These are phyloP conservation scores for Anneissia japonica DNA, from an alignment of 35 echinoderm and acorn worm genomes.

Conservation along the genomic window DNA sequence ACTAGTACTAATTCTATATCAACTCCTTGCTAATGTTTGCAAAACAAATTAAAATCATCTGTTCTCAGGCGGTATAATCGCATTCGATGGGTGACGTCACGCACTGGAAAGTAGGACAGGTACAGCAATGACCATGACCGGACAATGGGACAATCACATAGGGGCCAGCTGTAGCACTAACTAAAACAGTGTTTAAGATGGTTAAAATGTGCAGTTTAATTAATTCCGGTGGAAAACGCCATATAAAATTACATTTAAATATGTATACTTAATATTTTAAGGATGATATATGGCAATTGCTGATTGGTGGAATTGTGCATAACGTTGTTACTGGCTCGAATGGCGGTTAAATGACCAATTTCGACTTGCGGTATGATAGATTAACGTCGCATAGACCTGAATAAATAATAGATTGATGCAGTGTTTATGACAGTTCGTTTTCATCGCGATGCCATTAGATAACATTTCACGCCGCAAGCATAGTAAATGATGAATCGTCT, in stretches of 20 bases:
- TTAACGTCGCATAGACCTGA: background rate
- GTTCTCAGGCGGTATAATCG: too few species aligned
- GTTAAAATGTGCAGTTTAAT: background rate
- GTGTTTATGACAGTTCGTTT: background rate
- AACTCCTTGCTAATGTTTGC: too few species aligned
- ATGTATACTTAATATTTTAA: background rate
- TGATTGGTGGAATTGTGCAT: background rate
- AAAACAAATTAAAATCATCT: too few species aligned
- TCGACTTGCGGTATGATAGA: background rate
- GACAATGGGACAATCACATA: too few species aligned
- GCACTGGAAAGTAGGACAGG: background rate
- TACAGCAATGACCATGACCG: background rate
- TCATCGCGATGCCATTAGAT: background rate
- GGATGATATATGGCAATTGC: background rate
- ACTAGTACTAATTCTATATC: too few species aligned
- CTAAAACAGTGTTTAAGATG: background rate
- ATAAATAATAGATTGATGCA: background rate
- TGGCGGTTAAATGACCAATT: background rate
- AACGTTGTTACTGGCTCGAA: background rate
- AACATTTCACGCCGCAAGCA: background rate
- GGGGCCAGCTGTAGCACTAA: background rate
- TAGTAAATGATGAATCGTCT: background rate
- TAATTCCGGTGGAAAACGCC: background rate
- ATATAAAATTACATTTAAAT: background rate
- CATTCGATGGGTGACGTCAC: background rate